A percentile compares a stretch with the other conserved stretches of the same genome.
These are phyloP conservation scores for Motacilla tschutschensis DNA, from an alignment of 2,113 vertebrate genomes.

Conservation along the genomic window DNA sequence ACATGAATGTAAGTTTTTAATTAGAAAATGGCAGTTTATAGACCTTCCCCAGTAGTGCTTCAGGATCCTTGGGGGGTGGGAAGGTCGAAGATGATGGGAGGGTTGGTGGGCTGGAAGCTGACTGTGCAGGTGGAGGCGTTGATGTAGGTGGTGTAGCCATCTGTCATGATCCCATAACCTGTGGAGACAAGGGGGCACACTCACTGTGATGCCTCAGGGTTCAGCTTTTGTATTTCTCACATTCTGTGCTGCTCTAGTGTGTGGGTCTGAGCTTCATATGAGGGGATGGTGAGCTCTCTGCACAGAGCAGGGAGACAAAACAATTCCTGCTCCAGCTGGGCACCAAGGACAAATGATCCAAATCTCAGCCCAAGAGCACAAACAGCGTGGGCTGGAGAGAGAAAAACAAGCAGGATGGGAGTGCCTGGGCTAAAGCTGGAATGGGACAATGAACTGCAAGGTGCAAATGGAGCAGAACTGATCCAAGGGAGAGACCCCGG, in stretches of 20 bases:
- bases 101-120: constrained; percentile 98
- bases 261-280: neutral
- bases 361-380: too few relatives aligned
- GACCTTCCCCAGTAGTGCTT: constrained; percentile 71
- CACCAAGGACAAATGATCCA: too few relatives aligned
- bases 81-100: constrained; percentile 96
- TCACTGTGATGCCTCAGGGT: neutral
- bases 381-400: too few relatives aligned
- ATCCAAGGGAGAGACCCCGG: too few relatives aligned
- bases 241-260: neutral
- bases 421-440: too few relatives aligned
- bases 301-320: neutral
- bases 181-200: constrained; percentile 44
- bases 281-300: neutral
- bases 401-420: too few relatives aligned
- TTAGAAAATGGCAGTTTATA: constrained; percentile 83
- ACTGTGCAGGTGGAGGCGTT: constrained; percentile 95
- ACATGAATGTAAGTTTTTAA: constrained; percentile 75
- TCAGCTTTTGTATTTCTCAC: neutral
- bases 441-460: too few relatives aligned
- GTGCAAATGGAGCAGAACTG: too few relatives aligned
- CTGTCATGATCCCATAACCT: constrained; percentile 98
- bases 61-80: constrained; percentile 93
- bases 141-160: constrained; percentile 95
- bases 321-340: neutral